Evolutionary conservation across 2,113 vertebrate species (phyloP).

Genomic region (Eulemur rufifrons): DNA sequence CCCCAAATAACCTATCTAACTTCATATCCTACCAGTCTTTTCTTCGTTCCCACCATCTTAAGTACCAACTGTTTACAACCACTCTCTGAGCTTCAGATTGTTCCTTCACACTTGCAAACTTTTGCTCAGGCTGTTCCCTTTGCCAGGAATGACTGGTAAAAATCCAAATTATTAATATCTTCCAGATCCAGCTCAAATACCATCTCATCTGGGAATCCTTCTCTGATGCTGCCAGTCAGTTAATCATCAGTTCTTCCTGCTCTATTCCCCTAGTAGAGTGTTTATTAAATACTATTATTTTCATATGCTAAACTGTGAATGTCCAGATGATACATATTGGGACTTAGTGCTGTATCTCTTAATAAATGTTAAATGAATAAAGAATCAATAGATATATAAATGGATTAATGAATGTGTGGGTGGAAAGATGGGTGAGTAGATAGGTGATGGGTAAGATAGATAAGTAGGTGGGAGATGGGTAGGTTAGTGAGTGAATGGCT

Average conservation of each 20-base stretch:
- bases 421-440: background rate
- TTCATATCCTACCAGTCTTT: background rate
- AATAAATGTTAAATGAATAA: conserved; percentile 1
- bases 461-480: background rate
- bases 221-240: background rate
- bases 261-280: background rate
- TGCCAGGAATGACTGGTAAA: background rate
- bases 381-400: background rate
- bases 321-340: background rate
- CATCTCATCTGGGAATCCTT: background rate
- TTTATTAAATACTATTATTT: conserved; percentile 29
- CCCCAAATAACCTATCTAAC: background rate
- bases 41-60: background rate
- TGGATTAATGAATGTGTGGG: background rate
- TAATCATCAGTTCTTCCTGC: conserved; percentile 13
- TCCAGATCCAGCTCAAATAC: background rate
- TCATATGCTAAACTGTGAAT: conserved; percentile 1
- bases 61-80: background rate
- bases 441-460: background rate
- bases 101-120: background rate
- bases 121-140: background rate
- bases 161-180: background rate
- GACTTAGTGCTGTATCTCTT: background rate
- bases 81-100: background rate
- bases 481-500: background rate